These are phyloP conservation scores for Miichthys miiuy DNA, from an alignment of 2,797 vertebrate species.

Conservation along the genomic window DNA sequence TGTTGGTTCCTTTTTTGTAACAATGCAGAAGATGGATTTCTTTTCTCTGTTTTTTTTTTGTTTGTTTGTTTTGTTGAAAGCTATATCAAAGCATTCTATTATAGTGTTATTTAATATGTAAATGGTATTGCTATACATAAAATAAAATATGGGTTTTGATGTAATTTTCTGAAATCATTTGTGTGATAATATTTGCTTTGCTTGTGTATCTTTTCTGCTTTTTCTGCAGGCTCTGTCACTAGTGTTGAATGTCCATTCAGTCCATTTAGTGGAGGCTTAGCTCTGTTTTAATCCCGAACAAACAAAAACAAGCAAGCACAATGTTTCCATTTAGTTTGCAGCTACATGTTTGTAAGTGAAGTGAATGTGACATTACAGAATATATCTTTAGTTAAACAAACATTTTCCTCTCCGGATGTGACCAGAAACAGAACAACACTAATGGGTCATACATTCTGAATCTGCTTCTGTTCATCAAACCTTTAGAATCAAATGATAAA, in stretches of 20 bases:
- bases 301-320: background rate
- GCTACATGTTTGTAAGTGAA: background rate
- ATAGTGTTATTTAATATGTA: constrained; percentile 99
- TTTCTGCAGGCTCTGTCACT: background rate
- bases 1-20: constrained; percentile 88
- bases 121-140: constrained; percentile 99
- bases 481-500: no score
- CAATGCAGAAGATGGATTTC: constrained; percentile 78
- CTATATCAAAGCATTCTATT: constrained; percentile 97
- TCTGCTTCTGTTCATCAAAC: background rate
- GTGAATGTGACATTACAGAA: background rate
- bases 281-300: background rate
- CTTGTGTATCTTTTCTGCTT: background rate
- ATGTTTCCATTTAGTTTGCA: background rate
- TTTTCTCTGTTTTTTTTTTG: constrained; percentile 29
- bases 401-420: background rate
- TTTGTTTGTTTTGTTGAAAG: constrained; percentile 91
- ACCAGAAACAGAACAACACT: background rate
- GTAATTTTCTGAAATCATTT: constrained; percentile 86
- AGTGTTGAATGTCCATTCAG: background rate
- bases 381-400: background rate
- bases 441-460: background rate
- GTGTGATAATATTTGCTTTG: constrained; percentile 44
- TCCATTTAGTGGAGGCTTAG: background rate
- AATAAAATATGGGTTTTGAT: constrained; percentile 99